A percentile compares a stretch with the other conserved stretches of the same genome.
phyloP scores from a whole-genome alignment of 2,888 invertebrate species.

The Diabrotica balteata region DNA sequence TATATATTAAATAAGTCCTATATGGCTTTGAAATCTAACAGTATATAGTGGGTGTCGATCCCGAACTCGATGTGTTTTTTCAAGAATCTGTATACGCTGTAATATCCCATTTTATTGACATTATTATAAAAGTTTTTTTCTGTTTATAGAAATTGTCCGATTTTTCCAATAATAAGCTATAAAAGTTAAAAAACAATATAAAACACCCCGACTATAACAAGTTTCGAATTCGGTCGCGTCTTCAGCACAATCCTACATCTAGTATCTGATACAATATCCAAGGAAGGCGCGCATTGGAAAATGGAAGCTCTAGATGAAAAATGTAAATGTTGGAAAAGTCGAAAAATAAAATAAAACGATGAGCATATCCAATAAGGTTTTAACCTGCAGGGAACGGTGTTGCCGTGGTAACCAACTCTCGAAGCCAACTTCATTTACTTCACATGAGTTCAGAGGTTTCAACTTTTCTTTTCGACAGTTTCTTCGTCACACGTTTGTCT shows the following conservation, averaged over 20 bases:
- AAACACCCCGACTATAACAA: too few relatives aligned
- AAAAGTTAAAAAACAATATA: too few relatives aligned
- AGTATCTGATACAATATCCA: conserved; percentile 50
- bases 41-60: too few relatives aligned
- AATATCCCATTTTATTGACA: too few relatives aligned
- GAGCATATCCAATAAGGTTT: conserved; percentile 61
- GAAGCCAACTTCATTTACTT: conserved; percentile 53
- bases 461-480: conserved; percentile 18
- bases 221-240: too few relatives aligned
- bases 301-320: conserved; percentile 57
- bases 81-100: too few relatives aligned
- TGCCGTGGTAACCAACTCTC: conserved; percentile 55
- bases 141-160: too few relatives aligned
- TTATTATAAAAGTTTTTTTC: too few relatives aligned
- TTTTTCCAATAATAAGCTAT: too few relatives aligned
- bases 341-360: conserved; percentile 60
- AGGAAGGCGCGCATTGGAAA: conserved; percentile 53
- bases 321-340: conserved; percentile 57
- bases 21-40: too few relatives aligned
- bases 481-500: conserved; percentile 28
- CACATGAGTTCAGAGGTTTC: conserved; percentile 49
- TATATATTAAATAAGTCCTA: too few relatives aligned
- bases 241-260: conserved; percentile 20
- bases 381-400: conserved; percentile 59
- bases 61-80: too few relatives aligned